Base-by-base conservation (phyloP, 2,113 vertebrate genomes). In the Clarias gariepinus region DNA sequence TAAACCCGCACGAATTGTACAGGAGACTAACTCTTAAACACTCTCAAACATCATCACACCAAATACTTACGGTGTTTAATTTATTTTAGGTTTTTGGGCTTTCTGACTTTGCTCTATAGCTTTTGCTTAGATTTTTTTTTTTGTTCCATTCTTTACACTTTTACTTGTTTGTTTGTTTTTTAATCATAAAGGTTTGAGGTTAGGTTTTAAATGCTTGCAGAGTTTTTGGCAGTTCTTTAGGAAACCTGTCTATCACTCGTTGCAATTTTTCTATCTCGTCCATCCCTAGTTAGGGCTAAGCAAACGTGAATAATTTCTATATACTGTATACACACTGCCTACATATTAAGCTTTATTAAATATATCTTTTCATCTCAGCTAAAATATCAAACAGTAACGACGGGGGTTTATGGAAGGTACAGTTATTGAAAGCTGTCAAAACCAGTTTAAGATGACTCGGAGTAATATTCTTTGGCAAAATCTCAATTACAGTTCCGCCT, bases 351-450 rank as follows among this genome's bases (percentile, higher is more conserved):
- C 53, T 1, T 79, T 3, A 58, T 30, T 79, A 30, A 33, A 79
- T 10, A 79, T 33, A 15, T 18, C 53, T 55, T 79, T 58, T 58
- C 16, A 57, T 79, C 76, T 79, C 16, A 33, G 76, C 53, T 21
- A 3, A 55, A 79, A 79, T 58, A 79, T 30, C 53, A 77, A 77
- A 53, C 23, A 3, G 41, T 57, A 30, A 55, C 10, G 52, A 79
- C 16, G 8, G 18, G 25, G 30, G 52, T 57, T 78, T 28, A 53
- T 6, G 52, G 76, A 55, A 9, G 47, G 15, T 77, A 55, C 2
- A 28, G 74, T 2, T 77, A 77, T 77, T 55, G 74, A 77, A 58
- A 58, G 53, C 76, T 57, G 52, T 78, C 76, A 28, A n/a, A 33
- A 76, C 12, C 23, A 13, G 47, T 53, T 58, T 58, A 53, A 58